These are phyloP conservation scores for Phortica okadai DNA, from an alignment of 2,888 invertebrate genomes.

Conservation along the genomic window DNA sequence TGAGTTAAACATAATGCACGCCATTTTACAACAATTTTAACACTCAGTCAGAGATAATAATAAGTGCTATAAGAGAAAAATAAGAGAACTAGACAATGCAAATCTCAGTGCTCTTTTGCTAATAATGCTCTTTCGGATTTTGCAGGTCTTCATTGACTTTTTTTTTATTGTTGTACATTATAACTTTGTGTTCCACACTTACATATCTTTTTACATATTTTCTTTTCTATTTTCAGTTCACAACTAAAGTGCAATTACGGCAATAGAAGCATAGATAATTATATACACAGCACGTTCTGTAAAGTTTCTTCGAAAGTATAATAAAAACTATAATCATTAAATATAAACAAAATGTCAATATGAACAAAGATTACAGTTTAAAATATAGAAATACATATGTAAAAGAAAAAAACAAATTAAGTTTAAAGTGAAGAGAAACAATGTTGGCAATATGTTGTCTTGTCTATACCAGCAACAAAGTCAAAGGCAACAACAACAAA, in stretches of 20 bases:
- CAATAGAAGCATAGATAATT: neutral
- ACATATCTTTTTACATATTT: neutral
- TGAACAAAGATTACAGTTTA: neutral
- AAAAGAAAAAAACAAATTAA: neutral
- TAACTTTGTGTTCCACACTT: too few relatives aligned
- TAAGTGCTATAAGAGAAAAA: too few relatives aligned
- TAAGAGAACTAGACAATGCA: too few relatives aligned
- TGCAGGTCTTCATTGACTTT: too few relatives aligned
- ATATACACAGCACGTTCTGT: neutral
- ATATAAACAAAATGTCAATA: neutral
- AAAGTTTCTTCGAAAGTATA: neutral
- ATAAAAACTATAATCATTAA: neutral
- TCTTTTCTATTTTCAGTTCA: slow-evolving; percentile 13
- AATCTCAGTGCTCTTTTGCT: too few relatives aligned
- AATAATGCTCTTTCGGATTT: too few relatives aligned
- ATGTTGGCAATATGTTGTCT: slow-evolving; percentile 62
- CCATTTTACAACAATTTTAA: too few relatives aligned
- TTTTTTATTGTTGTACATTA: too few relatives aligned
- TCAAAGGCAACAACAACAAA: slow-evolving; percentile 35
- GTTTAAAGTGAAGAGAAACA: slow-evolving; percentile 44
- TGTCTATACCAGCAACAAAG: slow-evolving; percentile 54
- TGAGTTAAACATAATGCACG: too few relatives aligned
- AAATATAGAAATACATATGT: neutral
- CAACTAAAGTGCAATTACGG: neutral
- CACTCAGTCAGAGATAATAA: too few relatives aligned